Evolutionary conservation across 2,797 vertebrate genomes (phyloP), one percentile per base, ranked within the genome.

Genomic region (Alosa sapidissima): DNA sequence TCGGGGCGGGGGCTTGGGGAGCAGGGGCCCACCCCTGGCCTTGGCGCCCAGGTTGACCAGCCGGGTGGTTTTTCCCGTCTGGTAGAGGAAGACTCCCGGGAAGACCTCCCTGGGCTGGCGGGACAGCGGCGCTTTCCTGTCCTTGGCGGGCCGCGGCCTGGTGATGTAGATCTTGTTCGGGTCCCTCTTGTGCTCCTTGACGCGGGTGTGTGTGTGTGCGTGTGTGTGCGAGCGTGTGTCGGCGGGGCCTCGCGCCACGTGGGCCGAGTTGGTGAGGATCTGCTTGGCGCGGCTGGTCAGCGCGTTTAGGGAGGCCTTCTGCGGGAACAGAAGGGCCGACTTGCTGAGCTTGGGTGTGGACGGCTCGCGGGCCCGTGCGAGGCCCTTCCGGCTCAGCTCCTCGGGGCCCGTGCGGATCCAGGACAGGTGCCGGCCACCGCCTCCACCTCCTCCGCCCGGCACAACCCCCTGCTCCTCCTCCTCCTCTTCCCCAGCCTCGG

Each of bases 81-180:
- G 96, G 84, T 96, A 97, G 9, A 98, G 93, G 91, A 99, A 97
- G 86, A 98, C 93, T 0, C 97, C 93, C 0, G 97, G 97, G 81
- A 99, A 97, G 52, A 96, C 93, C 0, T 96, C 96, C 84, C 96
- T 94, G 0, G 91, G 96, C 0, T 93, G 94, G 14, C 91, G 94
- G 9, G 92, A 93, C 0, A 86, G 41, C 0, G 85, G n/a, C 51
- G 85, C 84, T 85, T 91, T 88, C 85, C 92, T 87, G 65, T 95
- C 94, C 84, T 91, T 91, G 11, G 91, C 93, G 0, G 93, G 90
- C 14, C 97, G 94, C 19, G 94, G 96, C 90, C 96, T 92, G 0
- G 98, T 99, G 89, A 99, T 96, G 0, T 99, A 99, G 87, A 99
- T 97, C 90, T 97, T 98, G 84, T 95, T 96, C 84, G 95, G 93